Evolutionary conservation across 2,797 vertebrate species (phyloP).

Genomic region (Chrosomus eos): DNA sequence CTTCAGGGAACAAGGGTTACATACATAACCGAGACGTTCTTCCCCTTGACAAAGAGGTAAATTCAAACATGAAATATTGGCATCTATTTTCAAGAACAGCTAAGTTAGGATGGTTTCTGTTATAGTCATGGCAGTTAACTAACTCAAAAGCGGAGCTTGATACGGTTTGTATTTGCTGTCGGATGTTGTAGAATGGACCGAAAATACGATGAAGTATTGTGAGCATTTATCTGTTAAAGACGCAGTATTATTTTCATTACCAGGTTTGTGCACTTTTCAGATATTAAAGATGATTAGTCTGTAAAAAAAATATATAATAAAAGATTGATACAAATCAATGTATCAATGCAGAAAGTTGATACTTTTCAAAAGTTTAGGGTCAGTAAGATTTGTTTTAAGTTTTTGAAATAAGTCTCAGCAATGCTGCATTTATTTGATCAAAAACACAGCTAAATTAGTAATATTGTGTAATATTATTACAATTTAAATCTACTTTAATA

Average conservation of each 20-base stretch:
- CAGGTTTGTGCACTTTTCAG: neutral
- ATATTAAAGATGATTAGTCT: too few species aligned
- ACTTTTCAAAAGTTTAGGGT: neutral
- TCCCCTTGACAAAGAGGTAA: constrained; percentile 12
- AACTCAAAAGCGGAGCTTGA: neutral
- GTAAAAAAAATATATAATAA: neutral
- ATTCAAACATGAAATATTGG: constrained; percentile 31
- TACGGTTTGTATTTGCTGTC: neutral
- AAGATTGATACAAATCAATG: neutral
- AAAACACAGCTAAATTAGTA: neutral
- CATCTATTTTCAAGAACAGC: neutral
- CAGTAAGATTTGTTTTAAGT: too few species aligned
- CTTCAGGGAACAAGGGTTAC: too few species aligned
- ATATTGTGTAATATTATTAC: neutral
- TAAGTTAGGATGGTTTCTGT: constrained; percentile 1
- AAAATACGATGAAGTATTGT: neutral
- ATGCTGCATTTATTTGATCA: neutral
- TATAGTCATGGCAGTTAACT: constrained; percentile 8
- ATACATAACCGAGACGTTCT: neutral
- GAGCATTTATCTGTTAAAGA: neutral
- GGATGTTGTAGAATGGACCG: neutral
- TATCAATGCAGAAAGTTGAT: neutral
- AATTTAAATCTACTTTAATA: neutral
- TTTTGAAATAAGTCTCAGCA: neutral
- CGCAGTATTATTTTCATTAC: neutral